Conservation (phyloP, 2,113 vertebrate species). For the Varanus komodoensis region DNA sequence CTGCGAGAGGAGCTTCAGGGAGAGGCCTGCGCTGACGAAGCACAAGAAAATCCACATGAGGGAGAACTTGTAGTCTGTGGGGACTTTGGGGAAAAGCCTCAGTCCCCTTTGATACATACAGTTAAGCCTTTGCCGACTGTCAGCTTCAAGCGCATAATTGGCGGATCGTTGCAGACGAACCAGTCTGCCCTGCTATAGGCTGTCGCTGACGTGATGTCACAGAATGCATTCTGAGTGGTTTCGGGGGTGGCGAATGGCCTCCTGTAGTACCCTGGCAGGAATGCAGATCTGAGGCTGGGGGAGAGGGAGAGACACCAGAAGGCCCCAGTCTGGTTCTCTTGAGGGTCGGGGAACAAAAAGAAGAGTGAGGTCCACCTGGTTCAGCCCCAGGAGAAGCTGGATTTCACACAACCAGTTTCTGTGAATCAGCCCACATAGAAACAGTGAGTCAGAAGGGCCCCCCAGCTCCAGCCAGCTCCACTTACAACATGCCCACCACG, state of each 20-base stretch:
- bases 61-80: slow-evolving; percentile 44
- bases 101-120: rapidly evolving
- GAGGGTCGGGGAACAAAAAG: background rate
- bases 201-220: background rate
- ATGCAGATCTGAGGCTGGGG: no score
- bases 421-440: background rate
- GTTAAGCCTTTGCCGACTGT: background rate
- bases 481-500: no score
- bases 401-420: background rate
- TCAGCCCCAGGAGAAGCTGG: no score
- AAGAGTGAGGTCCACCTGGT: background rate
- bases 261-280: no score
- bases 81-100: no score
- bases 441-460: no score
- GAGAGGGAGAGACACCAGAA: background rate
- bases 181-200: background rate
- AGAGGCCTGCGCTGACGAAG: slow-evolving; percentile 79
- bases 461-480: no score
- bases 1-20: slow-evolving; percentile 80
- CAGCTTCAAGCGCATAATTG: no score
- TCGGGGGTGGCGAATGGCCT: background rate
- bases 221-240: background rate
- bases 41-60: slow-evolving; percentile 77
- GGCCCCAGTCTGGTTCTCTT: background rate
- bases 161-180: background rate